Evolutionary conservation across 2,113 vertebrate genomes (phyloP), one percentile per base, ranked within the genome.

Genomic region (Bubo bubo): DNA sequence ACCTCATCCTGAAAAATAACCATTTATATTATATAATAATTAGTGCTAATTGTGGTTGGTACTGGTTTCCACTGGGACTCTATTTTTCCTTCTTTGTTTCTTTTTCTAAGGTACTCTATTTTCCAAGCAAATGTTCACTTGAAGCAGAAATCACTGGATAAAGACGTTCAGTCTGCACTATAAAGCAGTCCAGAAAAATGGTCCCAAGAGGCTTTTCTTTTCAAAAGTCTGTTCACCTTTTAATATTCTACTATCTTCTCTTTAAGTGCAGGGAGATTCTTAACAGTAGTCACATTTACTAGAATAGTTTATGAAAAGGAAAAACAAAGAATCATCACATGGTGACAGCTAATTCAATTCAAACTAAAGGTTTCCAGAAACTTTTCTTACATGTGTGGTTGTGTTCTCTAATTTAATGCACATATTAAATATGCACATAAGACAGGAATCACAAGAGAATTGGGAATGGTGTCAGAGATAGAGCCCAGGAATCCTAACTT

Each of bases 401-500:
- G 1, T 82, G 14, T 50, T 75, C 8, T 56, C 14, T 67, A 55
- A 79, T 37, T 53, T 59, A 56, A 80, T n/a, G 21, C 30, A 30
- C 7, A 26, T 52, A 49, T 77, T 84, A 56, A 84, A 59, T 60
- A 68, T 3, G 8, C 27, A 49, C 3, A 2, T n/a, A 88, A 83
- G 14, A 41, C 8, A 34, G 34, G 21, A 92, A 10, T 45, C 60
- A 35, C 32, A 32, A 55, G 43, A 72, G 35, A 74, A 35, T 84
- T 5, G 10, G 17, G 22, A 41, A 49, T 1, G 0, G 9, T 58
- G 12, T 37, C 77, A 86, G 47, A 93, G 12, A 34, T 0, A n/a
- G 34, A 85, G 8, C 3, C 22, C 64, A 35, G 26, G 34, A 93
- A 79, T 56, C 9, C 34, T 68, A 27, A 79, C 13, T 93, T 95